phyloP scores from a whole-genome alignment of 2,888 invertebrate species.

The Napeogenes sylphis region DNA sequence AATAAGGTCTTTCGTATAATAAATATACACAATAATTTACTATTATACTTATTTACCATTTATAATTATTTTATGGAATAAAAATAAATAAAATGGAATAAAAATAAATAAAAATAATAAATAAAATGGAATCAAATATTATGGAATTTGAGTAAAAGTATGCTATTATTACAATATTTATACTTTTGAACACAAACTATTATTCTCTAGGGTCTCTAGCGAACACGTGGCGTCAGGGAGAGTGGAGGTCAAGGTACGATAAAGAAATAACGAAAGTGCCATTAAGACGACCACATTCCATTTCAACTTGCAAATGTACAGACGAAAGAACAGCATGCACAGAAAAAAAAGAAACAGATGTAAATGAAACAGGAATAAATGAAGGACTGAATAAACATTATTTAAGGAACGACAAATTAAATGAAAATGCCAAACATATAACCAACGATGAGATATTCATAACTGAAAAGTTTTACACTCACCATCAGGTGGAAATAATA shows the following conservation, averaged over 20 bases:
- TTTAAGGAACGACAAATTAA: conserved; percentile 43
- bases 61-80: too few relatives aligned
- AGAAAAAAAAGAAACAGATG: conserved; percentile 19
- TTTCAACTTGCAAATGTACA: conserved; percentile 43
- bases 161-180: background rate
- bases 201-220: conserved; percentile 79
- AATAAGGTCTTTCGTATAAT: too few relatives aligned
- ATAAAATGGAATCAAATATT: too few relatives aligned
- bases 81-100: too few relatives aligned
- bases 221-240: conserved; percentile 90
- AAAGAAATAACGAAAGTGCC: conserved; percentile 52
- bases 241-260: conserved; percentile 76
- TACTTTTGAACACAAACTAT: background rate
- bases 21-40: too few relatives aligned
- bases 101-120: too few relatives aligned
- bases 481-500: conserved; percentile 49
- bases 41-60: too few relatives aligned
- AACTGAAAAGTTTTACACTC: conserved; percentile 63
- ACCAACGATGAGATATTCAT: conserved; percentile 54
- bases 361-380: conserved; percentile 5
- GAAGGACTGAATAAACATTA: conserved; percentile 18
- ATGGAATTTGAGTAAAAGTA: too few relatives aligned
- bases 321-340: conserved; percentile 24
- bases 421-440: conserved; percentile 41
- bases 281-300: conserved; percentile 44